Evolutionary conservation across 2,888 invertebrate genomes (phyloP).

Genomic region (Steinernema carpocapsae): DNA sequence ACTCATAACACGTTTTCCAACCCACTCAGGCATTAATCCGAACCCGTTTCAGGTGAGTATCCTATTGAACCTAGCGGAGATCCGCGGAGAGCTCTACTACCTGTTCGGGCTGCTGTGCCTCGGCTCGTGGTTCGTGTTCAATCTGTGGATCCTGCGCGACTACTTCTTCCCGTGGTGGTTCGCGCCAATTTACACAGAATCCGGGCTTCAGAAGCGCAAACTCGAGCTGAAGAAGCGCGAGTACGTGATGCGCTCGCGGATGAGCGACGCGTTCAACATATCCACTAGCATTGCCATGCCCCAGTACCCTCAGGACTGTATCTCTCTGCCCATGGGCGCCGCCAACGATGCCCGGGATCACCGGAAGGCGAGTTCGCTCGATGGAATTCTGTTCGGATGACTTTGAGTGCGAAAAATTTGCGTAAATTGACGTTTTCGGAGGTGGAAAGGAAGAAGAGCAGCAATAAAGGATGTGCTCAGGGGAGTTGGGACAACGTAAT

Average conservation of each 20-base stretch:
- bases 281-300: slow-evolving; percentile 32
- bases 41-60: slow-evolving; percentile 6
- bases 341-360: neutral
- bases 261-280: slow-evolving; percentile 39
- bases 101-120: slow-evolving; percentile 46
- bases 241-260: slow-evolving; percentile 43
- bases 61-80: slow-evolving; percentile 37
- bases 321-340: slow-evolving; percentile 15
- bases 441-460: no score
- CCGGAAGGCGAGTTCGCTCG: slow-evolving; percentile 15
- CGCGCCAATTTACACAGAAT: slow-evolving; percentile 46
- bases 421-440: no score
- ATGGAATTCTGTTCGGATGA: slow-evolving; percentile 22
- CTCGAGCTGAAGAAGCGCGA: slow-evolving; percentile 44
- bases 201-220: slow-evolving; percentile 43
- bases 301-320: slow-evolving; percentile 24
- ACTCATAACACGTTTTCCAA: no score
- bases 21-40: neutral
- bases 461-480: slow-evolving; percentile 6
- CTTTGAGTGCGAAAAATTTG: no score
- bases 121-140: slow-evolving; percentile 48
- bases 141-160: slow-evolving; percentile 52
- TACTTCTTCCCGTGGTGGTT: slow-evolving; percentile 52
- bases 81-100: slow-evolving; percentile 46
- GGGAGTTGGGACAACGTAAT: no score